Base-by-base conservation (phyloP, 2,888 invertebrate species). In the Pandemis heparana region DNA sequence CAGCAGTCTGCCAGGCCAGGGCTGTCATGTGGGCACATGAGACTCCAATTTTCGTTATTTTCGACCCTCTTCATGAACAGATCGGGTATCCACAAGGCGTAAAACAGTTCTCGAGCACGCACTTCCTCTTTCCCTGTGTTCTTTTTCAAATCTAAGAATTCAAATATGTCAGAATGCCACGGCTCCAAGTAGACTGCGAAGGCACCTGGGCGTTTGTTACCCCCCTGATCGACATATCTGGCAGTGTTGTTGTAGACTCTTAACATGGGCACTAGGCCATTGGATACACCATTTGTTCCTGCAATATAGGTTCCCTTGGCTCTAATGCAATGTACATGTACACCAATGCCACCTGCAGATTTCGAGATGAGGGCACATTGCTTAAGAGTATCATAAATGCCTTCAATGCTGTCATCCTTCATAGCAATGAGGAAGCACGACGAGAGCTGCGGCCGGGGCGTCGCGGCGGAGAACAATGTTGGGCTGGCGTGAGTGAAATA, bases 401-500 rank as follows among this genome's bases (percentile, higher is more conserved):
- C 99, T 83, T 98, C 98, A 83, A 99, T 98, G 79, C 97, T 99
- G 90, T 99, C 99, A 39, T 98, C 97, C 76, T 96, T 96, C 98
- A 99, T 99, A 8, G 99, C 98, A 75, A 99, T 89, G 38, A 99
- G 95, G 86, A 99, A 99, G 89, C 99, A 99, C 61, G 99, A 98
- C 0, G 99, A 99, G 75, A 99, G 94, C 87, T 99, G 99, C 14
- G 99, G 99, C 46, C 96, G 95, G 18, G 96, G 96, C 1, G 99
- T 99, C 39, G 98, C 99, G 56, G 99, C 98, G 78, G 99, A 97
- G 89, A 99, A 99, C 46, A 99, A 95, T 0, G 99, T 99, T 0
- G 99, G 99, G 41, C 99, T 99, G 4, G 99, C 99, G 92, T 99
- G 99, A 0, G 99, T 99, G 87, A 99, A 99, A 95, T 97, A 99